Evolutionary conservation across 2,888 invertebrate species (phyloP).

Genomic region (Brassicogethes aeneus): DNA sequence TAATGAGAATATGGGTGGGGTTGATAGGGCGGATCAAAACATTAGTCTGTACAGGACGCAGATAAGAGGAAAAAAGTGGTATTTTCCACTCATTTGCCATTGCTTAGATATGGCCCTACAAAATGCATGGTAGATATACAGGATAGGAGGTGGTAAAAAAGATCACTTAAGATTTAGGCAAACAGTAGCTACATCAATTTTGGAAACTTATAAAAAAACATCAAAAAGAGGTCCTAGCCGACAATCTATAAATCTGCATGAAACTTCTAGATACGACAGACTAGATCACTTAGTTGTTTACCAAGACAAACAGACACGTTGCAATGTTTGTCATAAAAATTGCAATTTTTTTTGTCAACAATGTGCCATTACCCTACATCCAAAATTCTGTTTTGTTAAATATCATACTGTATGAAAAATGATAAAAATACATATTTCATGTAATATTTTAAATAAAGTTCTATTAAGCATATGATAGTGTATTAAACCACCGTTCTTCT

Average conservation of each 20-base stretch:
- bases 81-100: slow-evolving; percentile 19
- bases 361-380: slow-evolving; percentile 8
- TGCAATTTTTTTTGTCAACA: slow-evolving; percentile 9
- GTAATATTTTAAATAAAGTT: too few species aligned
- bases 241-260: slow-evolving; percentile 5
- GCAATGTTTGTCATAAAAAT: slow-evolving; percentile 24
- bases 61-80: slow-evolving; percentile 24
- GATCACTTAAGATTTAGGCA: slow-evolving; percentile 20
- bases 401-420: too few species aligned
- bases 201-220: slow-evolving; percentile 11
- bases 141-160: slow-evolving; percentile 15
- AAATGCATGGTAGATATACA: slow-evolving; percentile 21
- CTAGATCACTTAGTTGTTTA: slow-evolving; percentile 11
- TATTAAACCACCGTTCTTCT: too few species aligned
- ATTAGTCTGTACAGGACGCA: slow-evolving; percentile 17
- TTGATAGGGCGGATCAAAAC: slow-evolving; percentile 18
- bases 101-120: slow-evolving; percentile 19
- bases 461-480: too few species aligned
- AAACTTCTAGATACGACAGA: slow-evolving; percentile 10
- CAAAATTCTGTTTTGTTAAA: too few species aligned
- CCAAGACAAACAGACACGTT: slow-evolving; percentile 13
- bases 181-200: slow-evolving; percentile 9
- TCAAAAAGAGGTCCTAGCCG: slow-evolving; percentile 5
- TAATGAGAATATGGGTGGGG: slow-evolving; percentile 18
- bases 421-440: too few species aligned